Base-by-base conservation (phyloP, 2,113 vertebrate species). In the Bubo scandiacus region DNA sequence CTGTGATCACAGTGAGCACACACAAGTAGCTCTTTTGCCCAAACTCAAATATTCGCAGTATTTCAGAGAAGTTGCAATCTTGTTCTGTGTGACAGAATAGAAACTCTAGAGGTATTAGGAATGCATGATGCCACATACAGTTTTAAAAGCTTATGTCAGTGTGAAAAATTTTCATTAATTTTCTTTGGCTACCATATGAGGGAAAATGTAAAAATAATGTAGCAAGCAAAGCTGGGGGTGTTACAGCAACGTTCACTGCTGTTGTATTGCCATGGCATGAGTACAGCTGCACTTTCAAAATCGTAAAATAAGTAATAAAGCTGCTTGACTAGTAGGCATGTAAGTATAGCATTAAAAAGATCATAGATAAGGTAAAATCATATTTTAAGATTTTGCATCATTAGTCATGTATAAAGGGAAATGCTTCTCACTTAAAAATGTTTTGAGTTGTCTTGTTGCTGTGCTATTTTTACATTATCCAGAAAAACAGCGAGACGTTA, bases 401-500 rank as follows among this genome's bases (percentile, higher is more conserved):
- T 67, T 27, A 25, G 8, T 54, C 7, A 10, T 54, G 9, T 62
- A 20, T 73, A 65, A 92, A 92, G 38, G 29, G 42, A 86, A 71
- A 40, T 84, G 16, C 18, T 65, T 79, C 30, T 54, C 4, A 25
- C 27, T 51, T 82, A 49, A 61, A 67, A 75, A 38, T 79, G 47
- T 61, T 84, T 78, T 45, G 38, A 89, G 19, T 79, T 57, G 16
- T 59, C 22, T 80, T 1, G 1, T 65, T 65, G n/a, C 26, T 85
- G 40, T 95, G 77, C 91, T 97, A 71, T 95, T 97, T 97, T 96
- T 97, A 91, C 55, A 78, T 96, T 88, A 95, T 68, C 86, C 89
- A 96, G 95, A 96, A 97, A 94, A 97, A 81, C 89, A 94, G 90
- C 9, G 32, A 95, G 96, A 88, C 67, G 40, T 95, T 92, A 88